These are phyloP conservation scores for Podargus strigoides DNA, from an alignment of 2,797 vertebrate species.

Conservation along the genomic window DNA sequence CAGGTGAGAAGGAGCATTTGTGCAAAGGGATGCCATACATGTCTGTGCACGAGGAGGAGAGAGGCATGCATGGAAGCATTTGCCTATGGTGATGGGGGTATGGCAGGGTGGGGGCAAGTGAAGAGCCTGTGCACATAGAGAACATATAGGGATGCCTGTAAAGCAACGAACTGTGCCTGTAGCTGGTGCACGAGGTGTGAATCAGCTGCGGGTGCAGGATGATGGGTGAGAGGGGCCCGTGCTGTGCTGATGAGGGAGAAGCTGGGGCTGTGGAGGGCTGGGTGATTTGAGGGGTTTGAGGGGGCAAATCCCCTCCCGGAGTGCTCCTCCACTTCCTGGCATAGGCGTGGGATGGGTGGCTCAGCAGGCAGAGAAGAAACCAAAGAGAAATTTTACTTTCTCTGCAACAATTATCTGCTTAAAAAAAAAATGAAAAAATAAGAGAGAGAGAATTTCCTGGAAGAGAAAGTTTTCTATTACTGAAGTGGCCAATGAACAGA, in stretches of 20 bases:
- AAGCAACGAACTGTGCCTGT: rapidly evolving
- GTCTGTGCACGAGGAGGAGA: not conserved
- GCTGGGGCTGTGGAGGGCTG: not conserved
- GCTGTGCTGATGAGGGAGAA: not conserved
- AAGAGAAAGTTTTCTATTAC: conserved; percentile 37
- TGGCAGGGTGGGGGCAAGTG: not conserved
- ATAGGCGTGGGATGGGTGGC: not conserved
- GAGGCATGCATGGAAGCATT: rapidly evolving
- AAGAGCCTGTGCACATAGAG: rapidly evolving
- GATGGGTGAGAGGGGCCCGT: rapidly evolving
- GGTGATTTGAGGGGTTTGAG: not conserved
- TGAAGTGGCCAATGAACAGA: not conserved
- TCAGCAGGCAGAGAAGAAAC: not conserved
- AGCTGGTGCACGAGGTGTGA: rapidly evolving
- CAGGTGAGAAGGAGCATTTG: rapidly evolving
- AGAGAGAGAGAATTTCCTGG: not conserved
- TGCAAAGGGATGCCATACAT: rapidly evolving
- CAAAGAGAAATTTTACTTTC: not conserved
- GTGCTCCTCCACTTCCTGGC: not conserved
- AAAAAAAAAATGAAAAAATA: not conserved
- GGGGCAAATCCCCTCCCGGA: not conserved
- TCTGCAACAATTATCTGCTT: not conserved
- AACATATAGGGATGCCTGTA: rapidly evolving
- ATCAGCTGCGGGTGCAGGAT: not conserved
- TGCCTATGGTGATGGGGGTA: not conserved